A percentile compares a stretch with the other conserved stretches of the same genome.
Evolutionary conservation across 2,888 invertebrate species (phyloP).

Genomic region (Salticus scenicus): DNA sequence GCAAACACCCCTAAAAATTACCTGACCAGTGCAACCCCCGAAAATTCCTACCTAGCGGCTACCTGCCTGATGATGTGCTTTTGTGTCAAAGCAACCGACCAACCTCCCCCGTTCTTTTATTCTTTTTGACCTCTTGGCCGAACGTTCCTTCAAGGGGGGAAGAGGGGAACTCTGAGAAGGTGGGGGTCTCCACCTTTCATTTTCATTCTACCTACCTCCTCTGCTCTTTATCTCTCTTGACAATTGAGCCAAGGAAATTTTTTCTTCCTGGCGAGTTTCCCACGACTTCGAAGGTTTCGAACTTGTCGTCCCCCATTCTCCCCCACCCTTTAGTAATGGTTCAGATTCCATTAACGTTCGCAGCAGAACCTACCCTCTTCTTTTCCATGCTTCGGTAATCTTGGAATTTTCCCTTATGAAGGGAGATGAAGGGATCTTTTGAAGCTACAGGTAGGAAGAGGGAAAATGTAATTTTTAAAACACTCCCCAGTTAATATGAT

Average conservation of each 20-base stretch:
- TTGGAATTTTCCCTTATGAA: neutral
- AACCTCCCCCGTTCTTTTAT: conserved; percentile 12
- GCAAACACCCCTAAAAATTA: neutral
- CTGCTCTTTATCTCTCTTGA: conserved; percentile 25
- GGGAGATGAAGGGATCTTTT: neutral
- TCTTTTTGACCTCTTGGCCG: conserved; percentile 14
- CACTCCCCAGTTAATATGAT: neutral
- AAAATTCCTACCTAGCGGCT: conserved; percentile 23
- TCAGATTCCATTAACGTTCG: conserved; percentile 61
- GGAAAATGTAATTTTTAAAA: neutral
- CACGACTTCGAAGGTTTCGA: conserved; percentile 48
- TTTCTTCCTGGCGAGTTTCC: conserved; percentile 56
- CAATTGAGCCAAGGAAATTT: conserved; percentile 25
- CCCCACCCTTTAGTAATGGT: conserved; percentile 23
- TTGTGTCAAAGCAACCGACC: neutral
- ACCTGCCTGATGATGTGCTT: conserved; percentile 37
- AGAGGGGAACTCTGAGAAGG: neutral
- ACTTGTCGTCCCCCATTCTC: neutral
- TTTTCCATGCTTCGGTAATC: conserved; percentile 47
- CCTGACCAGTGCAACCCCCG: neutral
- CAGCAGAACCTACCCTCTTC: neutral
- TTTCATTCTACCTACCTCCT: conserved; percentile 28
- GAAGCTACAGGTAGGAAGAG: neutral
- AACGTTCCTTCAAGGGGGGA: conserved; percentile 6
- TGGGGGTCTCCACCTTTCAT: conserved; percentile 46